Conservation (phyloP, 2,113 vertebrate genomes). For the Herpailurus yagouaroundi region DNA sequence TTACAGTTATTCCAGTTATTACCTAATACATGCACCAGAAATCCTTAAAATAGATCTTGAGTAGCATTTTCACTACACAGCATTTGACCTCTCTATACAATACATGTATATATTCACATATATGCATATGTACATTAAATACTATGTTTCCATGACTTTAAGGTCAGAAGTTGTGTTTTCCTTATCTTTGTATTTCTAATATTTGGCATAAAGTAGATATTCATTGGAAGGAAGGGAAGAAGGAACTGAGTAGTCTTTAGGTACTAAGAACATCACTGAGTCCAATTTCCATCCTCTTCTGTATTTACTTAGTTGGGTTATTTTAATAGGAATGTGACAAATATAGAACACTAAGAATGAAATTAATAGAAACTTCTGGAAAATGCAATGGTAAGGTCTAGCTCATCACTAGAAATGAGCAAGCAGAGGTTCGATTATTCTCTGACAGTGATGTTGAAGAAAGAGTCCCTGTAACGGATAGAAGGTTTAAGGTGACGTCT, state of each 20-base stretch:
- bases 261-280: background rate
- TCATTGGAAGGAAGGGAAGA: background rate
- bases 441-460: background rate
- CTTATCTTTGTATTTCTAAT: constrained; percentile 23
- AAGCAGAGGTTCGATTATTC: background rate
- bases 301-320: constrained; percentile 19
- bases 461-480: background rate
- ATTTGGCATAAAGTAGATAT: background rate
- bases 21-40: background rate
- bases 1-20: constrained; percentile 17
- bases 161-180: constrained; percentile 35
- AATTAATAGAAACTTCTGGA: background rate
- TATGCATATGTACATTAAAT: background rate
- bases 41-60: constrained; percentile 52
- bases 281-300: background rate
- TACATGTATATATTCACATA: background rate
- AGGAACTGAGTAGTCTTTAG: background rate
- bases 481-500: background rate
- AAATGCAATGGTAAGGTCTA: background rate
- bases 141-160: background rate
- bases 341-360: background rate
- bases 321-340: constrained; percentile 43
- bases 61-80: background rate
- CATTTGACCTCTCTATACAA: background rate
- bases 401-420: constrained; percentile 25